A percentile compares a stretch with the other conserved stretches of the same genome.
phyloP scores from a whole-genome alignment of 1,140 invertebrate genomes.

The Apis florea region DNA sequence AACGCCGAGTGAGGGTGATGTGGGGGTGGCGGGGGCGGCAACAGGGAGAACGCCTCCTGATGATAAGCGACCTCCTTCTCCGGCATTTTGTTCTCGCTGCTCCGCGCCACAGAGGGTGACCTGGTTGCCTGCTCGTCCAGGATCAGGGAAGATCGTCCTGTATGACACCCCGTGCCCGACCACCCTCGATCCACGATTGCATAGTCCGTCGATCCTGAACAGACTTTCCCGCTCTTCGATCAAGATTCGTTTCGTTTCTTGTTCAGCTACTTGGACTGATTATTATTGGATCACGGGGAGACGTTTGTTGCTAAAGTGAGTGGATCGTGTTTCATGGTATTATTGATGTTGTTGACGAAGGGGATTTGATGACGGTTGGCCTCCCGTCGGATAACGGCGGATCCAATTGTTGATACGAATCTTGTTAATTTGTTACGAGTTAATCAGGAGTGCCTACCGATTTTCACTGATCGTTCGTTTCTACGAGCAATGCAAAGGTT shows the following conservation, averaged over 20 bases:
- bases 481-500: too few species aligned
- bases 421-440: not conserved
- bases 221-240: not conserved
- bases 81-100: slow-evolving; percentile 70
- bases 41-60: slow-evolving; percentile 76
- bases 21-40: slow-evolving; percentile 76
- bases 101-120: slow-evolving; percentile 39
- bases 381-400: slow-evolving; percentile 41
- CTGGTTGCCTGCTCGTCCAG: slow-evolving; percentile 45
- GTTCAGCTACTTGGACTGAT: not conserved
- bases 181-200: slow-evolving; percentile 43
- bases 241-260: not conserved
- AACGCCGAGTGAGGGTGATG: slow-evolving; percentile 78
- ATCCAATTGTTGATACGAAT: slow-evolving; percentile 31
- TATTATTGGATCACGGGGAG: too few species aligned
- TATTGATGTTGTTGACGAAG: not conserved
- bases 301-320: fast-evolving
- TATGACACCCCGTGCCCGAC: slow-evolving; percentile 53
- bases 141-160: slow-evolving; percentile 51
- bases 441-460: not conserved
- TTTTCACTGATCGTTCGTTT: too few species aligned
- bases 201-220: slow-evolving; percentile 46
- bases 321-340: not conserved
- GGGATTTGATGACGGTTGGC: not conserved
- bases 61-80: slow-evolving; percentile 80